Base-by-base conservation (phyloP, 1,140 invertebrate genomes). In the Holotrichia oblita region DNA sequence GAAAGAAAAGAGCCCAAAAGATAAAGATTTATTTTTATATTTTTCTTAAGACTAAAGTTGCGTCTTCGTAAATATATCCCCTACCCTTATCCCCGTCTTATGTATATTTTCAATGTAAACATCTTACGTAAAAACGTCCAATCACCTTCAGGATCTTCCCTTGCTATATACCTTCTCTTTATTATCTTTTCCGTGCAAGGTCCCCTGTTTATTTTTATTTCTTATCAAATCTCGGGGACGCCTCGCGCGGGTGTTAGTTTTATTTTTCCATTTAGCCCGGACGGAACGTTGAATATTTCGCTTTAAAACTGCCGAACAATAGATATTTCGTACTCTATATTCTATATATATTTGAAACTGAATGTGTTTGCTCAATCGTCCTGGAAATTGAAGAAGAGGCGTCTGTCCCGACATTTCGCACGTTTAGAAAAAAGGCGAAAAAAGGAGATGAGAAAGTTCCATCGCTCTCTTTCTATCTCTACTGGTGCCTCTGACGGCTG, bases 311-410 rank as follows among this genome's bases (percentile, higher is more conserved):
- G 61, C 61, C 61, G 61, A 64, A 64, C 61, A 64, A 64, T 64
- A 64, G 61, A 64, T 64, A 64, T 64, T 64, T 64, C 17, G 61
- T 64, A 64, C 17, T n/a, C n/a, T n/a, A n/a, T n/a, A n/a, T n/a
- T 44, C 6, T 44, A 44, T 44, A 44, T 44, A 14, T 61, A 64
- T 27, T 64, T 20, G 61, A 27, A 64, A 64, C 61, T 64, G 61
- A 64, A 64, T 64, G 61, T 64, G 61, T 64, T 64, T 64, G 61
- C 61, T 64, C 61, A 64, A 64, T 64, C 61, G 61, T 20, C 61
- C 61, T 64, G 61, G 61, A 64, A 64, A 64, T 64, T 64, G 61
- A 64, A 64, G 44, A n/a, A 22, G 20, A 17, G 61, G 17, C 61
- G 61, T 27, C 61, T 17, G 61, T 64, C 17, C 9, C 17, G 61